phyloP scores from a whole-genome alignment of 2,113 vertebrate genomes.

The Hirundichthys speculiger region DNA sequence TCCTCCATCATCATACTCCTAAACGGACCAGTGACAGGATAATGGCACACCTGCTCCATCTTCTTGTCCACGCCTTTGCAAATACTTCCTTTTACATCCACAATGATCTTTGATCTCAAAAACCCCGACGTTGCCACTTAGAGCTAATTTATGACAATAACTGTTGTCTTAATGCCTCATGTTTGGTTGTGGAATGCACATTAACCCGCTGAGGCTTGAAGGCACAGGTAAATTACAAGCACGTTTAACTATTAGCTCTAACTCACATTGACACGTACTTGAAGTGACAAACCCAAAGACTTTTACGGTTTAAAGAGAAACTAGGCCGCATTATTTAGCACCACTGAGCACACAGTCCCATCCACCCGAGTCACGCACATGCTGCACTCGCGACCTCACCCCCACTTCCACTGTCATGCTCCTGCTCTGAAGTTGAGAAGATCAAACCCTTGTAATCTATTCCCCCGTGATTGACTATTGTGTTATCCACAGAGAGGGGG shows the following conservation, averaged over 20 bases:
- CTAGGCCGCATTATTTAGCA: constrained; percentile 37
- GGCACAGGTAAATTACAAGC: constrained; percentile 43
- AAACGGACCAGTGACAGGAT: constrained; percentile 57
- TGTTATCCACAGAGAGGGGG: constrained; percentile 47
- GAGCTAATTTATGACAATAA: constrained; percentile 57
- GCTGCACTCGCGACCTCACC: constrained; percentile 46
- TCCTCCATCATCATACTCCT: constrained; percentile 30
- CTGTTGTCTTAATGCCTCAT: constrained; percentile 29
- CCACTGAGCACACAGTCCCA: constrained; percentile 16
- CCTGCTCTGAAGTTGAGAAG: constrained; percentile 58
- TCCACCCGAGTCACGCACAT: constrained; percentile 43
- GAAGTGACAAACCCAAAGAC: constrained; percentile 39
- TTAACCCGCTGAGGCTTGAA: constrained; percentile 54
- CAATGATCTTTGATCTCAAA: constrained; percentile 38
- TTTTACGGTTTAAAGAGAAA: constrained; percentile 36
- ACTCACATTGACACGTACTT: constrained; percentile 44
- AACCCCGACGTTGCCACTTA: constrained; percentile 36
- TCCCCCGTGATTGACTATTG: constrained; percentile 72
- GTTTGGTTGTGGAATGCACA: constrained; percentile 59
- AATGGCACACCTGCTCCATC: constrained; percentile 36
- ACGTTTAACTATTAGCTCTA: constrained; percentile 56
- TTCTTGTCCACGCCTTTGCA: constrained; percentile 33
- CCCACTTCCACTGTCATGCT: constrained; percentile 55
- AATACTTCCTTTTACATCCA: constrained; percentile 43
- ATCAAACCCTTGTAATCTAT: constrained; percentile 75